Conservation (phyloP, 2,113 vertebrate genomes). For the Poecile atricapillus region DNA sequence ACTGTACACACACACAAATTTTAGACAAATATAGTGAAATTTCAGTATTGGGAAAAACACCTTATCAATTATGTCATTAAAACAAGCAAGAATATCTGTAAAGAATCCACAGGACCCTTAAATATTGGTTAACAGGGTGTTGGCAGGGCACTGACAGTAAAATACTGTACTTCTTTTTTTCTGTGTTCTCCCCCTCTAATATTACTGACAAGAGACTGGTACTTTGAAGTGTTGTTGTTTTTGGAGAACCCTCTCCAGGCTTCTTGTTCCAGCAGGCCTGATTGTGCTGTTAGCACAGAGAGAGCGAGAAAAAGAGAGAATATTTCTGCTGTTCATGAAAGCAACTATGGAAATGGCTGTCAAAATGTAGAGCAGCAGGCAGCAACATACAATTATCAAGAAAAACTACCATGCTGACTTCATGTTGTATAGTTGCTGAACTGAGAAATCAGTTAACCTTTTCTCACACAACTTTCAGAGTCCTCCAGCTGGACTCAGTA, state of each 20-base stretch:
- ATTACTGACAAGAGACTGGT: constrained; percentile 72
- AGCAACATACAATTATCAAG: constrained; percentile 84
- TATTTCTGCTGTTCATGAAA: constrained; percentile 81
- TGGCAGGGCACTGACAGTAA: constrained; percentile 66
- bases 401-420: constrained; percentile 77
- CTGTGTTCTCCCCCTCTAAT: constrained; percentile 53
- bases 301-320: constrained; percentile 74
- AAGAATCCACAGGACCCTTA: constrained; percentile 56
- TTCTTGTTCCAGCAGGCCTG: constrained; percentile 73
- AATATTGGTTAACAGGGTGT: constrained; percentile 61
- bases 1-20: not conserved
- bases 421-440: constrained; percentile 77
- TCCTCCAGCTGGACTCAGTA: constrained; percentile 62
- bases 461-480: constrained; percentile 71
- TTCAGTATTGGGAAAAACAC: constrained; percentile 52
- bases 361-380: constrained; percentile 80
- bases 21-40: constrained; percentile 60
- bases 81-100: constrained; percentile 62
- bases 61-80: constrained; percentile 32
- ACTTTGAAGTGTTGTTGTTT: constrained; percentile 77
- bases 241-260: constrained; percentile 78
- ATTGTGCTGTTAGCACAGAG: constrained; percentile 77
- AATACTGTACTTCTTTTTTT: constrained; percentile 54
- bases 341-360: constrained; percentile 83
- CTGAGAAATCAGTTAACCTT: constrained; percentile 78